Evolutionary conservation across 2,888 invertebrate species (phyloP).

Genomic region (Stenurella melanura): DNA sequence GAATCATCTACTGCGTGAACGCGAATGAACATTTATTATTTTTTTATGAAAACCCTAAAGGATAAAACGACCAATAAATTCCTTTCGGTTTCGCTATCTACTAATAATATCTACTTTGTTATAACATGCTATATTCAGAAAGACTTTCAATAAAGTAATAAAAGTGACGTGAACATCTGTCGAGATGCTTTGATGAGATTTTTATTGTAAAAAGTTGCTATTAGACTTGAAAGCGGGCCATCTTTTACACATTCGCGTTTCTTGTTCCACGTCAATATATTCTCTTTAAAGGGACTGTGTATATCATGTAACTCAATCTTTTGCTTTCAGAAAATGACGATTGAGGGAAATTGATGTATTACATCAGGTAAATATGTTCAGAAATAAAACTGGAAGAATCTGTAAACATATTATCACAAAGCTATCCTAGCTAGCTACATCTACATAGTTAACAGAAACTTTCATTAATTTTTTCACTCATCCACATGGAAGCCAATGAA

Average conservation of each 20-base stretch:
- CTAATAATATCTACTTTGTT: constrained; percentile 32
- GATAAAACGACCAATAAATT: constrained; percentile 27
- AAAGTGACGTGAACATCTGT: constrained; percentile 38
- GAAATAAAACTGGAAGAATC: too few relatives aligned
- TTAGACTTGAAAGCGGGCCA: constrained; percentile 13
- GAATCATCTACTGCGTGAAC: background rate
- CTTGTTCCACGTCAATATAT: constrained; percentile 2
- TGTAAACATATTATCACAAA: too few relatives aligned
- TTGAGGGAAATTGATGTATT: background rate
- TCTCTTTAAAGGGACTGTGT: background rate
- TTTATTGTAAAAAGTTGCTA: constrained; percentile 28
- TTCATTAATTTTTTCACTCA: too few relatives aligned
- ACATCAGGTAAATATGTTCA: too few relatives aligned
- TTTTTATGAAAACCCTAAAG: constrained; percentile 10
- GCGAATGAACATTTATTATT: constrained; percentile 14
- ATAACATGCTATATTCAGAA: constrained; percentile 33
- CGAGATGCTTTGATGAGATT: constrained; percentile 32
- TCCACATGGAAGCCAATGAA: too few relatives aligned
- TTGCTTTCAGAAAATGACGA: background rate
- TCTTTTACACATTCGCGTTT: constrained; percentile 13
- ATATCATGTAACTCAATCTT: background rate
- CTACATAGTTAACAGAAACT: too few relatives aligned
- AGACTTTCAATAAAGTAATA: constrained; percentile 33
- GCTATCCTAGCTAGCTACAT: too few relatives aligned
- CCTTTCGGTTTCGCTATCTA: constrained; percentile 10